Evolutionary conservation across 1,140 invertebrate species (phyloP).

Genomic region (Diabrotica virgifera): DNA sequence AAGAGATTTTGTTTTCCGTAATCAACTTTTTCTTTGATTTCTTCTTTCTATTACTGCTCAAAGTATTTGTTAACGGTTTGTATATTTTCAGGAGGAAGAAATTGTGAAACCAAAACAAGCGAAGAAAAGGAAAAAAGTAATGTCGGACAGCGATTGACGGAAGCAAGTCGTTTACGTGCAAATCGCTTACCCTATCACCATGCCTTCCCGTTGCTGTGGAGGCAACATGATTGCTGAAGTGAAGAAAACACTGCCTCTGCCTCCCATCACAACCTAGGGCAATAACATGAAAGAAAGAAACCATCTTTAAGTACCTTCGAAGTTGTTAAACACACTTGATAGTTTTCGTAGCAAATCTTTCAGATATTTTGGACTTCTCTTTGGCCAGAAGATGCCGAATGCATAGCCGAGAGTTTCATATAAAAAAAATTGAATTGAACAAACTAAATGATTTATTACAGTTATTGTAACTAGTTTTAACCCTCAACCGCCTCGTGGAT

Average conservation of each 20-base stretch:
- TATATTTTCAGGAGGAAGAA: conserved; percentile 69
- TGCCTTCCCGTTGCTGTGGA: not conserved
- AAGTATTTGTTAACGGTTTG: not conserved
- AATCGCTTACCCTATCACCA: conserved; percentile 11
- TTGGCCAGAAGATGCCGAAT: too few species aligned
- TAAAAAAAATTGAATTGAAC: too few species aligned
- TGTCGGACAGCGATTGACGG: conserved; percentile 82
- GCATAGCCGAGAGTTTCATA: too few species aligned
- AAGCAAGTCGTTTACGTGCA: conserved; percentile 31
- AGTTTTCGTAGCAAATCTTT: too few species aligned
- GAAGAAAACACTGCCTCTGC: conserved; percentile 18
- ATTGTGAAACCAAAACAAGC: conserved; percentile 79
- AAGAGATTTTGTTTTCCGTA: too few species aligned
- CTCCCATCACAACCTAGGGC: conserved; percentile 15
- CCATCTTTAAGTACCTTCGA: conserved; percentile 24
- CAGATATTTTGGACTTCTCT: too few species aligned
- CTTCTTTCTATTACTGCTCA: too few species aligned
- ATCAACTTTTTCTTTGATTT: too few species aligned
- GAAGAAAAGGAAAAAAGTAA: conserved; percentile 84
- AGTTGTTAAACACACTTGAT: conserved; percentile 5
- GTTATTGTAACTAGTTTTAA: too few species aligned
- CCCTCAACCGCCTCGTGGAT: too few species aligned
- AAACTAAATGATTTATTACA: too few species aligned
- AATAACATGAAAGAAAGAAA: conserved; percentile 26
- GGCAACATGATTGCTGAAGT: not conserved